Evolutionary conservation across 2,113 vertebrate species (phyloP).

Genomic region (Megatriorchis doriae): DNA sequence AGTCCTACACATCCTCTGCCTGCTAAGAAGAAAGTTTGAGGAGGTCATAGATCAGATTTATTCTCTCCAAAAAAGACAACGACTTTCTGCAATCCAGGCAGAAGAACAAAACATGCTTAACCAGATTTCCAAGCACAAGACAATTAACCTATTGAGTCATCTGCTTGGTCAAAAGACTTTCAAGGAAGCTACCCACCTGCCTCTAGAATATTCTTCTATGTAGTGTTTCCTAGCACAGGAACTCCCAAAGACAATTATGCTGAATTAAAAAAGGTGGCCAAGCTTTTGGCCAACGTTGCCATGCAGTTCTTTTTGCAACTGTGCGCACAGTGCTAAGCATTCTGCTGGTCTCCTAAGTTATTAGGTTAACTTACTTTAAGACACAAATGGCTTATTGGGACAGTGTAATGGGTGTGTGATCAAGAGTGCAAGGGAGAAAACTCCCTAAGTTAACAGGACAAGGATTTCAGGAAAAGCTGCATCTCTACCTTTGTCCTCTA

Average conservation of each 20-base stretch:
- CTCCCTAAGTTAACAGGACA: accelerated
- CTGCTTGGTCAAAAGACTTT: neutral
- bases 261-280: neutral
- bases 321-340: neutral
- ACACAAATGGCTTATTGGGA: neutral
- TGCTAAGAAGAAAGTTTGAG: neutral
- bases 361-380: neutral
- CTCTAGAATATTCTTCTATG: neutral
- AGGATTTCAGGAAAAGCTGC: neutral
- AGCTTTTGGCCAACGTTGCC: neutral
- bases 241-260: neutral
- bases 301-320: neutral
- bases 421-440: neutral
- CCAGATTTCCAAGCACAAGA: neutral
- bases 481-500: neutral
- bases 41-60: neutral
- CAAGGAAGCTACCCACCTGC: neutral
- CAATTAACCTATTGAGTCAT: neutral
- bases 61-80: neutral
- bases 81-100: neutral
- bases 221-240: neutral
- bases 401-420: neutral
- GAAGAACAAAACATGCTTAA: neutral
- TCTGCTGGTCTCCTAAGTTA: neutral
- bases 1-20: neutral